phyloP scores from a whole-genome alignment of 2,888 invertebrate genomes.

The Dendrolimus pini region DNA sequence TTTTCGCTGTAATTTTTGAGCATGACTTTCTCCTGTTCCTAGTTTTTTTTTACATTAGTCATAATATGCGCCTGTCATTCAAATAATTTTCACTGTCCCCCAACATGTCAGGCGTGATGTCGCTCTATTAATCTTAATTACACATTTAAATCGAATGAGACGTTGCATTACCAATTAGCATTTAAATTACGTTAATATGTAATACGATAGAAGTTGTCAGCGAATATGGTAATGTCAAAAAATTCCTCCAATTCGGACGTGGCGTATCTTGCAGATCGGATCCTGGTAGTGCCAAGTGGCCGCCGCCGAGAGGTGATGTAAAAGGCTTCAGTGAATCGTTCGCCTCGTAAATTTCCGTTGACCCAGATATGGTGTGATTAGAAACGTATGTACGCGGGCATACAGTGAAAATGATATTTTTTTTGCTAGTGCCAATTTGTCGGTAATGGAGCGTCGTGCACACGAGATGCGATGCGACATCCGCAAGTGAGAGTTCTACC shows the following conservation, averaged over 20 bases:
- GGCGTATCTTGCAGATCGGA: conserved; percentile 45
- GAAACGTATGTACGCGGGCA: conserved; percentile 56
- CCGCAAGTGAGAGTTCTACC: conserved; percentile 72
- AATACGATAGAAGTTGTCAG: conserved; percentile 40
- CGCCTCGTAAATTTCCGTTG: conserved; percentile 68
- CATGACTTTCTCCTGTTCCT: conserved; percentile 62
- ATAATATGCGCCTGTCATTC: conserved; percentile 60
- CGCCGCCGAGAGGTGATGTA: conserved; percentile 56
- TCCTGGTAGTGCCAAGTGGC: conserved; percentile 67
- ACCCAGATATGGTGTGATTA: conserved; percentile 71
- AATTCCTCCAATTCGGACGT: conserved; percentile 47
- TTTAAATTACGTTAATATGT: conserved; percentile 27
- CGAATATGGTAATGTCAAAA: conserved; percentile 30
- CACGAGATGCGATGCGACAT: conserved; percentile 62
- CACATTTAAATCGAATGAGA: conserved; percentile 48
- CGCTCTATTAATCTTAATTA: conserved; percentile 56
- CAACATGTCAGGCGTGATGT: conserved; percentile 48
- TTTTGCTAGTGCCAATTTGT: conserved; percentile 65
- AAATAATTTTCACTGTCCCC: conserved; percentile 50
- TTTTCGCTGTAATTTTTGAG: conserved; percentile 47
- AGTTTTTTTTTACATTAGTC: conserved; percentile 36
- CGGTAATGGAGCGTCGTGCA: conserved; percentile 57
- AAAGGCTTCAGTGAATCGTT: conserved; percentile 66
- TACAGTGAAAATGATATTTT: conserved; percentile 64
- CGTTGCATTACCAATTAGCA: conserved; percentile 51